Percentiles rank a stretch among this genome's conserved stretches.
phyloP scores from a whole-genome alignment of 2,113 vertebrate species.

The Etheostoma spectabile region DNA sequence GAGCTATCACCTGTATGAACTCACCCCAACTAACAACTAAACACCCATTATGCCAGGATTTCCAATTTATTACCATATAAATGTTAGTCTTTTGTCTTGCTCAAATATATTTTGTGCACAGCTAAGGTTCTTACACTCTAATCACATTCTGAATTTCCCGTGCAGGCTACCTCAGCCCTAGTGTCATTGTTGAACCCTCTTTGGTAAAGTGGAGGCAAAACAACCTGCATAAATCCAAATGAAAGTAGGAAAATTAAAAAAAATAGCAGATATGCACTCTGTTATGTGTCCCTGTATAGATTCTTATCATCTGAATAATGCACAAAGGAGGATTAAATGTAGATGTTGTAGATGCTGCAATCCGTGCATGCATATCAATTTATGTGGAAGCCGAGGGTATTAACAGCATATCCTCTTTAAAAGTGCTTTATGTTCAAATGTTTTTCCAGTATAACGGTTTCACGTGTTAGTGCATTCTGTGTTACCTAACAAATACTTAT shows the following conservation, averaged over 20 bases:
- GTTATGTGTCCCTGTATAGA: conserved; percentile 19
- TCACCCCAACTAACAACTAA: conserved; percentile 33
- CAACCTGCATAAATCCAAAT: conserved; percentile 41
- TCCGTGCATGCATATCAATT: conserved; percentile 54
- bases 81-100: conserved; percentile 17
- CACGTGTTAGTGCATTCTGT: conserved; percentile 25
- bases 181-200: background rate
- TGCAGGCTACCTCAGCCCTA: background rate
- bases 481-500: conserved; percentile 34
- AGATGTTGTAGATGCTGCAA: conserved; percentile 58
- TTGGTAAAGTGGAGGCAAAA: background rate
- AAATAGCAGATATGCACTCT: conserved; percentile 18
- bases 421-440: conserved; percentile 46
- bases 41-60: conserved; percentile 36
- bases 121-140: conserved; percentile 10
- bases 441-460: conserved; percentile 27
- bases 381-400: conserved; percentile 58
- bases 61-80: conserved; percentile 37
- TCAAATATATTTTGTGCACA: conserved; percentile 8
- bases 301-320: conserved; percentile 51
- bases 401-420: conserved; percentile 61
- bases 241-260: conserved; percentile 13
- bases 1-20: conserved; percentile 25
- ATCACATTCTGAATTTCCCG: conserved; percentile 15
- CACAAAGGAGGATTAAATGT: conserved; percentile 64